Base-by-base conservation (phyloP, 1,140 invertebrate species). In the Drosophila orosa region DNA sequence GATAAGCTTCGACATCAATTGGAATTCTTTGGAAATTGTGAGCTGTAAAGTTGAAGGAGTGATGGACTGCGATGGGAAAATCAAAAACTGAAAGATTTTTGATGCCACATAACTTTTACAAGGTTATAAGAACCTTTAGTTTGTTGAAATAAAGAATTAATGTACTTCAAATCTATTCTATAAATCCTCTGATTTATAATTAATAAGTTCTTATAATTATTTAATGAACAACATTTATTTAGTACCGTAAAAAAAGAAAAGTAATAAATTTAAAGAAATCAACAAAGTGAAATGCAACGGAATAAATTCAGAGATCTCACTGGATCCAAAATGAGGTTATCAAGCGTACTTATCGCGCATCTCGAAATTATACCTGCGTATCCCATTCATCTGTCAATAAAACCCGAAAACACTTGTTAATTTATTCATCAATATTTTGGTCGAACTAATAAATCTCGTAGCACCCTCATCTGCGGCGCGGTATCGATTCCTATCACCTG, bases 401-500 rank as follows among this genome's bases (percentile, higher is more conserved):
- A 17, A 22, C 27, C 42, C 12, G 5, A 50, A 31, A 31, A 29
- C 44, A 65, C 33, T 71, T 47, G 65, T 37, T 63, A 74, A 74
- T 75, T 52, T 75, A 75, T 75, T 75, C 73, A 75, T 75, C 72
- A 75, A 75, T 75, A 75, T 75, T 75, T 66, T 48, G 29, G 35
- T 63, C 50, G 45, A 61, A 54, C 58, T 42, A 78, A 82, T 81
- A 81, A 81, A 81, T 81, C 80, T 78, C 42, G 8, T 45, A 37
- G 55, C 54, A 12, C 67, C 67, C 45, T 45, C 59, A 50, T 57
- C 62, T 59, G 57, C 35, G 59, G 29, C 42, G 61, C 35, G 56
- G 77, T 80, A 72, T 80, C 68, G 68, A 67, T 76, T 50, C 37
- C 55, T 65, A 80, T 63, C 80, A 76, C 76, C 45, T 65, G 72